Evolutionary conservation across 2,888 invertebrate species (phyloP).

Genomic region (Nemotelus nigrinus): DNA sequence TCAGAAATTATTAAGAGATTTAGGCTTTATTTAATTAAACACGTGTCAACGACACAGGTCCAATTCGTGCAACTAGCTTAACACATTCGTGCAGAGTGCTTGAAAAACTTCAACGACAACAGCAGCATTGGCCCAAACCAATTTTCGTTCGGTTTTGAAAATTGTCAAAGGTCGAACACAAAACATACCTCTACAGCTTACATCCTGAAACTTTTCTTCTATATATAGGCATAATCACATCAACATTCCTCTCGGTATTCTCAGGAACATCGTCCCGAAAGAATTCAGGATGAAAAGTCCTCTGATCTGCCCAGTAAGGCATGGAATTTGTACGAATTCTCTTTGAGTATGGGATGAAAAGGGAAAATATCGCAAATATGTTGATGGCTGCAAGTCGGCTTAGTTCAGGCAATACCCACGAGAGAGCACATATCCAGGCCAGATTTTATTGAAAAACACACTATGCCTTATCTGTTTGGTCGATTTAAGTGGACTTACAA

Average conservation of each 20-base stretch:
- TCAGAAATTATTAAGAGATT: slow-evolving; percentile 18
- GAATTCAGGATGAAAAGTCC: slow-evolving; percentile 7
- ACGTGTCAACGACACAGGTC: slow-evolving; percentile 22
- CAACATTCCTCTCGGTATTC: slow-evolving; percentile 8
- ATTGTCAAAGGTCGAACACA: slow-evolving; percentile 28
- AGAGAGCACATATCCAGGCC: not conserved
- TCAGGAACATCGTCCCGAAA: slow-evolving; percentile 20
- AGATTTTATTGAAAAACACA: slow-evolving; percentile 18
- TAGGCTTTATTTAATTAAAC: slow-evolving; percentile 36
- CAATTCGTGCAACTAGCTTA: not conserved
- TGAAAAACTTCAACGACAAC: not conserved
- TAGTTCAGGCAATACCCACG: slow-evolving; percentile 13
- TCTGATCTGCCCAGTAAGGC: not conserved
- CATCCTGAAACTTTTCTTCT: not conserved
- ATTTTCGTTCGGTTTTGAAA: slow-evolving; percentile 13
- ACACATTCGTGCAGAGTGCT: not conserved
- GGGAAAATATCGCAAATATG: slow-evolving; percentile 25
- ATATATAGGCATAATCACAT: slow-evolving; percentile 25
- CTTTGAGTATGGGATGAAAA: not conserved
- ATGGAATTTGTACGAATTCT: slow-evolving; percentile 1
- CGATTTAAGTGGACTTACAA: slow-evolving; percentile 14
- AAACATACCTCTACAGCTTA: not conserved
- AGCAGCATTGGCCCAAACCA: slow-evolving; percentile 14
- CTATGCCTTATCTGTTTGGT: not conserved
- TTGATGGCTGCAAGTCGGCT: not conserved